Evolutionary conservation across 2,113 vertebrate species (phyloP), one percentile per base, ranked within the genome.

Genomic region (Megaceryle maxima): DNA sequence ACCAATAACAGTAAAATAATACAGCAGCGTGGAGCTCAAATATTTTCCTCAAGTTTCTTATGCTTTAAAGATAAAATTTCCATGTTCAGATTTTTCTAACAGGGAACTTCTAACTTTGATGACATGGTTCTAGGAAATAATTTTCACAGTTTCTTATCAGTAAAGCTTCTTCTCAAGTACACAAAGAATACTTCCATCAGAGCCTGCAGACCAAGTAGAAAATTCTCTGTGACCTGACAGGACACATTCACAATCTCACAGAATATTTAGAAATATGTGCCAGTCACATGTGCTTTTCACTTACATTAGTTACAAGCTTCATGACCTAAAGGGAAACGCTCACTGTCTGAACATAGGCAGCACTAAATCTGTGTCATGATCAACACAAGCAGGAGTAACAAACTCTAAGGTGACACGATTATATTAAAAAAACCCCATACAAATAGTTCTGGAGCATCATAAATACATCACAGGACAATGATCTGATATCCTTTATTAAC

Each of bases 231-330:
- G 44, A 75, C 44, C 69, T 82, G 70, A 69, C 11, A 92, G 69
- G 53, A 72, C 2, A 1, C 21, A 78, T 67, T 86, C 64, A 86
- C 31, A 84, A 87, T 78, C 53, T 82, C 69, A 64, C 62, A 80
- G 44, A 91, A 26, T 69, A 89, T 57, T 85, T 85, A 84, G 77
- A 92, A 87, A 68, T 85, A 85, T 8, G 56, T 66, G 56, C 15
- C 68, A 82, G 33, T 91, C 80, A 69, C 26, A 57, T 16, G 62
- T 57, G 50, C 31, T 94, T 92, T 90, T 84, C 44, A 29, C 43
- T 94, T 56, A 77, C 31, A 68, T 91, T 94, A 88, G 60, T 77
- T 73, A 84, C 8, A 83, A 76, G 94, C n/a, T 92, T 94, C 66
- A 81, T 55, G 66, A 73, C 66, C 77, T 92, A 76, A 81, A 84